Percentiles rank a stretch among this genome's conserved stretches.
Conservation (phyloP, 2,797 vertebrate genomes). For the Enteromius radiatus region DNA sequence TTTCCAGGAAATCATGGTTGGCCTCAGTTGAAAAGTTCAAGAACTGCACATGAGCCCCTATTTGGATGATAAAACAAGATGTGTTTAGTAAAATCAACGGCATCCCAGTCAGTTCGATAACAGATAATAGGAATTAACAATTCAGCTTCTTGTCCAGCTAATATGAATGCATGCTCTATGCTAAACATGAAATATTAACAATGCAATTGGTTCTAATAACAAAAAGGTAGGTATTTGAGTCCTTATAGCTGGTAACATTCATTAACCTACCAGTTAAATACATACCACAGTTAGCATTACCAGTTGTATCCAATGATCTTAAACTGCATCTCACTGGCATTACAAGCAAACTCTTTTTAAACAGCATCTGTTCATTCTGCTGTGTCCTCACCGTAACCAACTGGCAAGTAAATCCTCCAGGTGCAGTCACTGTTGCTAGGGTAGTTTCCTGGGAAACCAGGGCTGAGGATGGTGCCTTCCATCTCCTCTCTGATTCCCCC, state of each 20-base stretch:
- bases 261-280: background rate
- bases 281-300: background rate
- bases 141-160: background rate
- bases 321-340: background rate
- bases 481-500: constrained; percentile 91
- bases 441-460: constrained; percentile 98
- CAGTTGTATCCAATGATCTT: background rate
- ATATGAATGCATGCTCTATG: background rate
- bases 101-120: background rate
- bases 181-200: background rate
- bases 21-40: constrained; percentile 97
- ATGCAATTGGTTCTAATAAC: background rate
- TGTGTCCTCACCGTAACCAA: constrained; percentile 90
- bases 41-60: constrained; percentile 95
- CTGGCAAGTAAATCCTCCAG: constrained; percentile 93
- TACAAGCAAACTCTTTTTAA: constrained; percentile 7
- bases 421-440: constrained; percentile 98
- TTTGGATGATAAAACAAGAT: constrained; percentile 28
- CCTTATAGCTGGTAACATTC: background rate
- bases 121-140: background rate
- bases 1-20: constrained; percentile 96
- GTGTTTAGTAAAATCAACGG: background rate
- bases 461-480: constrained; percentile 97
- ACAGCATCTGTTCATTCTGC: constrained; percentile 22
- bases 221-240: background rate